Evolutionary conservation across 2,113 vertebrate species (phyloP).

Genomic region (Aleadryas rufinucha): DNA sequence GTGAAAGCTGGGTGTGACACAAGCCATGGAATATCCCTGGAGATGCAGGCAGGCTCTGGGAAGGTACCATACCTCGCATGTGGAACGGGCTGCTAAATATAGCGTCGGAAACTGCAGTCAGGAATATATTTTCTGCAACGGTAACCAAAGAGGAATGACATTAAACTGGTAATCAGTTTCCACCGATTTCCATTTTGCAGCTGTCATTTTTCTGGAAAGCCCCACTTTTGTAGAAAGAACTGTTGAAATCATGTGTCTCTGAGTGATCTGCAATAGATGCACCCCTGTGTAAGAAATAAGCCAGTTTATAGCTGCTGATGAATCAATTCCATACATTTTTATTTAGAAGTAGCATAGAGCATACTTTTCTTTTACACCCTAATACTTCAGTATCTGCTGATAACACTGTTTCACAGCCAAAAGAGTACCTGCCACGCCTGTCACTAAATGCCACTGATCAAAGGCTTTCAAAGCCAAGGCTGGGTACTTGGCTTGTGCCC

Average conservation of each 20-base stretch:
- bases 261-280: not conserved
- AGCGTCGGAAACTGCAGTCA: not conserved
- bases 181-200: not conserved
- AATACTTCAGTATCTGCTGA: fast-evolving
- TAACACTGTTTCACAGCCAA: not conserved
- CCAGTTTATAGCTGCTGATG: not conserved
- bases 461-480: not conserved
- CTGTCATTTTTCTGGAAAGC: not conserved
- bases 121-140: not conserved
- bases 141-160: not conserved
- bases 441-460: not conserved
- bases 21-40: not conserved
- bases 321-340: not conserved
- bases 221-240: not conserved
- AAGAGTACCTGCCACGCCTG: not conserved
- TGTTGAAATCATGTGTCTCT: not conserved
- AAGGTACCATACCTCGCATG: not conserved
- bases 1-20: not conserved
- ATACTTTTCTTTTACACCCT: not conserved
- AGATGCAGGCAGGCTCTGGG: not conserved
- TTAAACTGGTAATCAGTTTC: not conserved
- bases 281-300: not conserved
- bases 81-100: not conserved
- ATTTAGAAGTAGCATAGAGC: not conserved
- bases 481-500: not conserved